A percentile compares a stretch with the other conserved stretches of the same genome.
phyloP scores from a whole-genome alignment of 2,797 vertebrate species.

The Xerus rutilus region DNA sequence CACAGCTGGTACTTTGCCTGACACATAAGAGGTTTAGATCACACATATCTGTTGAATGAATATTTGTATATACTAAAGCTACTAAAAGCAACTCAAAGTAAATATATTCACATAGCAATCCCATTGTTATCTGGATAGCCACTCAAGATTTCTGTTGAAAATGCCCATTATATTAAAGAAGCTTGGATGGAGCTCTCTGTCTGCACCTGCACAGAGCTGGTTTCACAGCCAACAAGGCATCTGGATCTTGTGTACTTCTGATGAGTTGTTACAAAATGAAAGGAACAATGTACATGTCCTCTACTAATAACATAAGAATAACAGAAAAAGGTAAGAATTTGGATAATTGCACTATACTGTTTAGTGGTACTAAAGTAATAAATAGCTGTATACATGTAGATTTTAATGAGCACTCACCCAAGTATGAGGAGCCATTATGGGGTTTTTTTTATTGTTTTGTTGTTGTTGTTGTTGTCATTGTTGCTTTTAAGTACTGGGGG shows the following conservation, averaged over 20 bases:
- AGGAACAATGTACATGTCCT: not conserved
- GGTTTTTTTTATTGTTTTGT: too few relatives aligned
- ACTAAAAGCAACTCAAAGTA: not conserved
- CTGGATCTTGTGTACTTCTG: not conserved
- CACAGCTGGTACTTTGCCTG: not conserved
- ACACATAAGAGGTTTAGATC: not conserved
- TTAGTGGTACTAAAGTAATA: not conserved
- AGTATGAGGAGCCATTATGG: not conserved
- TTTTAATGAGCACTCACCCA: not conserved
- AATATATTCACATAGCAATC: not conserved
- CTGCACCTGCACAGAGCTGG: not conserved
- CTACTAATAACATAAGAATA: not conserved
- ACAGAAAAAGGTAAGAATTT: not conserved
- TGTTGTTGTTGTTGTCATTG: too few relatives aligned
- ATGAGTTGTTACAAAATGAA: not conserved
- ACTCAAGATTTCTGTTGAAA: not conserved
- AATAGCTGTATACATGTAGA: not conserved
- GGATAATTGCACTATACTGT: not conserved
- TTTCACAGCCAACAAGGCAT: not conserved
- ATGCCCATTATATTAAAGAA: not conserved
- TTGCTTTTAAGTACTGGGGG: too few relatives aligned
- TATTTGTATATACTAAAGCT: not conserved
- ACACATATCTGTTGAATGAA: slow-evolving; percentile 30
- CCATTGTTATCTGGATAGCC: not conserved
- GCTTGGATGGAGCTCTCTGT: not conserved